Base-by-base conservation (phyloP, 2,888 invertebrate species). In the Lasioglossum vierecki region DNA sequence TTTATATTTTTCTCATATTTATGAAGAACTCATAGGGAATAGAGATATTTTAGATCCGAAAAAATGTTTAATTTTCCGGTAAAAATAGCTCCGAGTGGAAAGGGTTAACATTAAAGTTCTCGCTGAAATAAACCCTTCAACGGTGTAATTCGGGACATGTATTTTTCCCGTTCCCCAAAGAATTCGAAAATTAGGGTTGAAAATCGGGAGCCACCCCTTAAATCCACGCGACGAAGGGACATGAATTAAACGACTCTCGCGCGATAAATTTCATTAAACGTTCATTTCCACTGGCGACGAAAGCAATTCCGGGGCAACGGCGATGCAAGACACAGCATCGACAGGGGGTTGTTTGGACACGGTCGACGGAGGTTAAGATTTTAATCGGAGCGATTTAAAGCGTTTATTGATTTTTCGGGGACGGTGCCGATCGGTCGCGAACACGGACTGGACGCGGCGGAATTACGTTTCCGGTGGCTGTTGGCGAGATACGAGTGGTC, bases 391-490 rank as follows among this genome's bases (percentile, higher is more conserved):
- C 68, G 76, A 79, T 79, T 85, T 85, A 85, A 85, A 81, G 76
- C 68, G 81, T 76, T 77, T 85, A 89, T 88, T 82, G 90, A 89
- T 89, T 85, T 86, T 80, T 83, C 83, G 82, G 77, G 70, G 81
- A 68, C 68, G 81, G 57, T 70, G 72, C 60, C 74, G 85, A 88
- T 88, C 82, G 80, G 80, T 82, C 79, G 73, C 79, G 78, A 83
- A 83, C 77, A 82, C 66, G 60, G 22, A 26, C 71, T 83, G 83
- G 79, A 88, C 83, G 53, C 78, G 46, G 79, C 57, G 66, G 82
- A 89, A 89, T 89, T 88, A 76, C 79, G 78, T 89, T 89, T 85
- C 88, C 88, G 88, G 79, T n/a, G 60, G 76, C 15, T 53, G 81
- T 72, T 72, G 79, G 79, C 70, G 57, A 78, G 70, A 86, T 86